Evolutionary conservation across 2,797 vertebrate species (phyloP).

Genomic region (Spinibarbus caldwelli): DNA sequence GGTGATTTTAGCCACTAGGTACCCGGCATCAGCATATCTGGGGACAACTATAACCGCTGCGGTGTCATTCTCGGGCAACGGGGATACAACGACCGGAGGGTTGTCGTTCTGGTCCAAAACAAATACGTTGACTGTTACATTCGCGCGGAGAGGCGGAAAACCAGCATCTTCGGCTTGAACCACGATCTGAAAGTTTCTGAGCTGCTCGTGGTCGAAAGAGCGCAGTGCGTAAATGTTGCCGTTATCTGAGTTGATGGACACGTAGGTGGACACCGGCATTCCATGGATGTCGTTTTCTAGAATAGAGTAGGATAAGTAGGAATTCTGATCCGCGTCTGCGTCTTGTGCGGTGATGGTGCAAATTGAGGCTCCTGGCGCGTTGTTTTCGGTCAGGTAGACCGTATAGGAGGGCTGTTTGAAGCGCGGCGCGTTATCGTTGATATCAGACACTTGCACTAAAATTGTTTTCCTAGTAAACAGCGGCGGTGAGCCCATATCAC

Average conservation of each 20-base stretch:
- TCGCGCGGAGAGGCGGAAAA: conserved; percentile 81
- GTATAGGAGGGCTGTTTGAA: conserved; percentile 89
- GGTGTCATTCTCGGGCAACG: conserved; percentile 76
- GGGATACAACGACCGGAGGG: conserved; percentile 78
- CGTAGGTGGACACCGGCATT: conserved; percentile 85
- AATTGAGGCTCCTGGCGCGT: conserved; percentile 86
- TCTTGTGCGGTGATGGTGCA: conserved; percentile 86
- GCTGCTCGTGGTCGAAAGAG: conserved; percentile 89
- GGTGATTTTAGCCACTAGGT: conserved; percentile 81
- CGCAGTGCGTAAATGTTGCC: conserved; percentile 90
- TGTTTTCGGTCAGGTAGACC: conserved; percentile 89
- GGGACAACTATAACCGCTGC: conserved; percentile 78
- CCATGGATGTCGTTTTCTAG: conserved; percentile 81
- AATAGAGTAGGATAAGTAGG: conserved; percentile 87
- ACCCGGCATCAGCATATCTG: conserved; percentile 80
- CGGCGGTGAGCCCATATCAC: conserved; percentile 84
- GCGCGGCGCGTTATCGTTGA: conserved; percentile 87
- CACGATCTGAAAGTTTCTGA: conserved; percentile 84
- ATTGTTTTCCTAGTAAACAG: conserved; percentile 81
- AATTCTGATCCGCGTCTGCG: conserved; percentile 84
- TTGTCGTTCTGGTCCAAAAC: conserved; percentile 92
- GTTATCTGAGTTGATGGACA: conserved; percentile 90
- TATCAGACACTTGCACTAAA: conserved; percentile 82
- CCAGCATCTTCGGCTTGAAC: conserved; percentile 87
- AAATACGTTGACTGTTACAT: conserved; percentile 82